phyloP scores from a whole-genome alignment of 2,113 vertebrate species.

The Geococcyx californianus region DNA sequence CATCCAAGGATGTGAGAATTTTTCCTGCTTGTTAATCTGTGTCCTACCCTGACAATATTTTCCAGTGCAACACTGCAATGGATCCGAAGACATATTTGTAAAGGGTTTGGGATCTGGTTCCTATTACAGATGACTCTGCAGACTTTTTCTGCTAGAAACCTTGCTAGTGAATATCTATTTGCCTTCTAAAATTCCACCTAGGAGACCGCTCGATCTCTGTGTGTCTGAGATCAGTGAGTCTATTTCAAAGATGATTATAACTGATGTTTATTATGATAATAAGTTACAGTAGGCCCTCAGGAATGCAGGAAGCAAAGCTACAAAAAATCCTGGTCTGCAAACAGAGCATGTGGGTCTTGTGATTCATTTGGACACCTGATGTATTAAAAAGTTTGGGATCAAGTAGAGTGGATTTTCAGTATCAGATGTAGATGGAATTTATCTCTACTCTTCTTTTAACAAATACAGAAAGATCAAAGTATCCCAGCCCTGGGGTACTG shows the following conservation, averaged over 20 bases:
- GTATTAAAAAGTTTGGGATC: background rate
- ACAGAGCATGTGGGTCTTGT: background rate
- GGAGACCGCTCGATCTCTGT: background rate
- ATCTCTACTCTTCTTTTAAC: constrained; percentile 13
- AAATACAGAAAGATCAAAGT: constrained; percentile 33
- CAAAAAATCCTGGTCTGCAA: background rate
- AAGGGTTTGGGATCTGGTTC: background rate
- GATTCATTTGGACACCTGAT: constrained; percentile 2
- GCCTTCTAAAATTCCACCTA: background rate
- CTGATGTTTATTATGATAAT: constrained; percentile 15
- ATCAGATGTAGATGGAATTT: constrained; percentile 17
- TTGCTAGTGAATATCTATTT: background rate
- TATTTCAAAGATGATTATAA: constrained; percentile 12
- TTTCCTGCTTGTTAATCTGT: background rate
- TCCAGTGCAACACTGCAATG: background rate
- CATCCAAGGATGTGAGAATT: background rate
- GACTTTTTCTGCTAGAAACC: background rate
- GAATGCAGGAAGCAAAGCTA: background rate
- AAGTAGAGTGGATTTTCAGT: constrained; percentile 1
- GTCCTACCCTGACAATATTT: background rate
- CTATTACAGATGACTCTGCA: background rate
- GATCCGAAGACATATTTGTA: background rate
- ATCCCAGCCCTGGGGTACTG: background rate
- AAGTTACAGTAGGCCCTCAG: background rate
- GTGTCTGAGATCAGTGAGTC: background rate